phyloP scores from a whole-genome alignment of 2,888 invertebrate species.

The Euzophera pinguis region DNA sequence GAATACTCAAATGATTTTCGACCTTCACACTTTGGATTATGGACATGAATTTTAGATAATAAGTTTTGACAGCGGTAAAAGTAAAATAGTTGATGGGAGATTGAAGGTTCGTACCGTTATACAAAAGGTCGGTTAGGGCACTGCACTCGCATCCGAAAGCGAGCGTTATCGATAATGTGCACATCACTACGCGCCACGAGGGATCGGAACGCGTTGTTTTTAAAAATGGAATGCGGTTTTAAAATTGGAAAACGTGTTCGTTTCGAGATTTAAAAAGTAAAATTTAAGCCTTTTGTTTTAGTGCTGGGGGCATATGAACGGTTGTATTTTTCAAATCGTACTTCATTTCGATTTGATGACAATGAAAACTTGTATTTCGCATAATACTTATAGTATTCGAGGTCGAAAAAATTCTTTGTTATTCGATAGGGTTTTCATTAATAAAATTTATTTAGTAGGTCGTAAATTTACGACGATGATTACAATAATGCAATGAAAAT shows the following conservation, averaged over 20 bases:
- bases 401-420: neutral
- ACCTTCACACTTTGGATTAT: conserved; percentile 38
- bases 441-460: conserved; percentile 5
- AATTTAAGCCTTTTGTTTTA: conserved; percentile 36
- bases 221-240: conserved; percentile 64
- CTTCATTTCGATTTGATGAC: neutral
- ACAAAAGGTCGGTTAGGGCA: conserved; percentile 48
- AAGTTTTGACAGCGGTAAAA: conserved; percentile 36
- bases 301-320: conserved; percentile 14
- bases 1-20: conserved; percentile 27
- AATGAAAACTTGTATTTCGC: neutral
- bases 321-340: conserved; percentile 12
- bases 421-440: neutral
- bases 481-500: neutral
- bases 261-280: conserved; percentile 40
- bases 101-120: conserved; percentile 65
- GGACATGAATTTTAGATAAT: conserved; percentile 38
- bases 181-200: conserved; percentile 52
- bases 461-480: neutral
- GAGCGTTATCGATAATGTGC: conserved; percentile 59
- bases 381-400: neutral
- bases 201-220: conserved; percentile 44
- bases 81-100: conserved; percentile 58
- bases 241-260: conserved; percentile 58
- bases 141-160: conserved; percentile 54